Percentiles rank a stretch among this genome's conserved stretches.
Conservation (phyloP, 2,888 invertebrate genomes). For the Drosophila helvetica region DNA sequence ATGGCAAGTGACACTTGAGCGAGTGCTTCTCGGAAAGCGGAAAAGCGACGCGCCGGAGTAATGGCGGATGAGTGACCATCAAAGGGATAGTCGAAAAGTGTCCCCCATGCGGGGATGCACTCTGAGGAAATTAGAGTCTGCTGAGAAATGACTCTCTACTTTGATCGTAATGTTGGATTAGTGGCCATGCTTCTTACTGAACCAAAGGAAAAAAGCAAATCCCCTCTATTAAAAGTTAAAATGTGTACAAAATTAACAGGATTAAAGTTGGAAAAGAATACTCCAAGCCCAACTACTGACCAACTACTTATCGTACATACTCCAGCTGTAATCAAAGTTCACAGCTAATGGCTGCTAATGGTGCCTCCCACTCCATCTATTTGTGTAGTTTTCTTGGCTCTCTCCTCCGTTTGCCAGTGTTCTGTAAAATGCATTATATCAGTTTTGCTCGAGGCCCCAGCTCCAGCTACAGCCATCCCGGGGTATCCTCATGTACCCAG, state of each 20-base stretch:
- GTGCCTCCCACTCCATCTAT: not conserved
- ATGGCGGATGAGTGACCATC: slow-evolving; percentile 1
- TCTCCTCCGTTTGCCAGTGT: not conserved
- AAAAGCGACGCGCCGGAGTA: slow-evolving; percentile 4
- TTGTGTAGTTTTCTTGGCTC: not conserved
- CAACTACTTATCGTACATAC: not conserved
- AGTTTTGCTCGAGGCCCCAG: slow-evolving; percentile 11
- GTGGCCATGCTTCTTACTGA: not conserved
- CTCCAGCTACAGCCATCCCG: not conserved
- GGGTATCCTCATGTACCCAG: slow-evolving; percentile 13
- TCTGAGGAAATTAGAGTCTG: not conserved
- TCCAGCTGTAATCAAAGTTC: slow-evolving; percentile 13
- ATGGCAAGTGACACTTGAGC: slow-evolving; percentile 34
- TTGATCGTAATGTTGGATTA: too few relatives aligned
- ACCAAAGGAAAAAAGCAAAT: not conserved
- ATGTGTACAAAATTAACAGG: not conserved
- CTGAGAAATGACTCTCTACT: not conserved
- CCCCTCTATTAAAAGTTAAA: not conserved
- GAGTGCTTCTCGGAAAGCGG: slow-evolving; percentile 9
- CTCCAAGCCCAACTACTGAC: not conserved
- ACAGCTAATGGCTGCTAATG: slow-evolving; percentile 29
- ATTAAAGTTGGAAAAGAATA: not conserved
- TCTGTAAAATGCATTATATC: slow-evolving; percentile 43
- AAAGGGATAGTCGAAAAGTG: not conserved
- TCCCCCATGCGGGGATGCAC: not conserved